These are phyloP conservation scores for Echinarachnius parma DNA, from an alignment of 53 echinoderm and acorn worm species.

Conservation along the genomic window DNA sequence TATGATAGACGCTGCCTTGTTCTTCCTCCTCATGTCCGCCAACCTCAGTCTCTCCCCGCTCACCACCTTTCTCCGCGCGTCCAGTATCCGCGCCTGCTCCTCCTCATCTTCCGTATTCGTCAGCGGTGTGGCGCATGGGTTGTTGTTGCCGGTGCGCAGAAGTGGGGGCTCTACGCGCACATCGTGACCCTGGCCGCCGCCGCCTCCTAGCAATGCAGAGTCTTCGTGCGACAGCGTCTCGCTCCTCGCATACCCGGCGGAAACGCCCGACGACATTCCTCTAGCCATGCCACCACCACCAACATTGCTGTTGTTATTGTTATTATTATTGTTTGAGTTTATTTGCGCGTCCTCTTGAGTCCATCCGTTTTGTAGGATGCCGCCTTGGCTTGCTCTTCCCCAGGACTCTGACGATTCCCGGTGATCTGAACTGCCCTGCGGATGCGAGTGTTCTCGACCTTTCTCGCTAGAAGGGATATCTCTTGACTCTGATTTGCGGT, in stretches of 20 bases:
- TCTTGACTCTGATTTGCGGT: no score
- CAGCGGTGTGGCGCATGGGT: conserved; percentile 9
- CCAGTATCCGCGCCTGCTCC: not conserved
- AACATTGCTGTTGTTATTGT: no score
- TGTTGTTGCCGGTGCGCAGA: not conserved
- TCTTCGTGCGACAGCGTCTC: not conserved
- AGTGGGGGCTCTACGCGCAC: conserved; percentile 5
- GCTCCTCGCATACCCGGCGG: not conserved
- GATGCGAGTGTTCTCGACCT: no score
- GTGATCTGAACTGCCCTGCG: no score
- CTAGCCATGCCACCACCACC: no score
- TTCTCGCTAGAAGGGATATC: no score
- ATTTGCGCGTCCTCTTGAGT: conserved; percentile 32
- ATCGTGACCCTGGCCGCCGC: not conserved
- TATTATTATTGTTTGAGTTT: conserved; percentile 62
- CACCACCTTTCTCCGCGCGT: conserved; percentile 41
- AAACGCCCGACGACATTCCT: not conserved
- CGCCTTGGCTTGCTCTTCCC: no score
- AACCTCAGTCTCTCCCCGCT: conserved; percentile 44
- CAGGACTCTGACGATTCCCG: no score
- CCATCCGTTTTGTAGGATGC: conserved; percentile 16
- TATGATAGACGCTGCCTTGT: conserved; percentile 22
- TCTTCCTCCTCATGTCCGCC: conserved; percentile 40
- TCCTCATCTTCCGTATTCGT: not conserved
- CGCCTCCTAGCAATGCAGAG: not conserved